These are phyloP conservation scores for Australoheros scitulus DNA, from an alignment of 2,113 vertebrate species.

Conservation along the genomic window DNA sequence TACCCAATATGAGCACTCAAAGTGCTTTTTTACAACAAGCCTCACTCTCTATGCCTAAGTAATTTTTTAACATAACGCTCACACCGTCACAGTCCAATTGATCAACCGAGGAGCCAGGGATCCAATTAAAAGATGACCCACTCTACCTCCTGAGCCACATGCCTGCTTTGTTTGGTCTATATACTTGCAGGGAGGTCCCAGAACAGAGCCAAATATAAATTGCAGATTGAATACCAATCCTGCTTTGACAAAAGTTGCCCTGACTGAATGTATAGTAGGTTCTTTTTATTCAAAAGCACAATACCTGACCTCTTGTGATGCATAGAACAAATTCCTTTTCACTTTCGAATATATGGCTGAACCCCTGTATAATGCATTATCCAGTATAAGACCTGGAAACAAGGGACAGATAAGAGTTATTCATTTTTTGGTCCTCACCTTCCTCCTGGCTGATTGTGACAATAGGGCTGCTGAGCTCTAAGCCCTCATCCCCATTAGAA, in stretches of 20 bases:
- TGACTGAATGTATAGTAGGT: background rate
- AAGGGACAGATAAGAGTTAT: background rate
- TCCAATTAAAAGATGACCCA: background rate
- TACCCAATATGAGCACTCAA: background rate
- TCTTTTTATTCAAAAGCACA: conserved; percentile 1
- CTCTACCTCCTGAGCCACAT: too few relatives aligned
- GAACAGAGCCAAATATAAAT: background rate
- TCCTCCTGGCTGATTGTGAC: conserved; percentile 85
- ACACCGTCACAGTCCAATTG: too few relatives aligned
- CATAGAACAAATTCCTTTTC: background rate
- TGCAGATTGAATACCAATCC: background rate
- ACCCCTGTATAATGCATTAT: background rate
- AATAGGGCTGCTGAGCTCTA: conserved; percentile 89
- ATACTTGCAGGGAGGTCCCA: background rate
- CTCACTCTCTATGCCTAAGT: background rate
- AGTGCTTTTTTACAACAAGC: background rate
- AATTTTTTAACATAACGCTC: too few relatives aligned
- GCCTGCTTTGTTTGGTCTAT: background rate
- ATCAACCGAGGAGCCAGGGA: background rate
- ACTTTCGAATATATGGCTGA: background rate
- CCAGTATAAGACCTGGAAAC: background rate
- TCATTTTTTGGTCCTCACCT: conserved; percentile 79
- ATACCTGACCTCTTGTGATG: background rate
- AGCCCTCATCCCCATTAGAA: conserved; percentile 85
- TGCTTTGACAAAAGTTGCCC: background rate